Evolutionary conservation across 2,113 vertebrate species (phyloP).

Genomic region (Melospiza melodia): DNA sequence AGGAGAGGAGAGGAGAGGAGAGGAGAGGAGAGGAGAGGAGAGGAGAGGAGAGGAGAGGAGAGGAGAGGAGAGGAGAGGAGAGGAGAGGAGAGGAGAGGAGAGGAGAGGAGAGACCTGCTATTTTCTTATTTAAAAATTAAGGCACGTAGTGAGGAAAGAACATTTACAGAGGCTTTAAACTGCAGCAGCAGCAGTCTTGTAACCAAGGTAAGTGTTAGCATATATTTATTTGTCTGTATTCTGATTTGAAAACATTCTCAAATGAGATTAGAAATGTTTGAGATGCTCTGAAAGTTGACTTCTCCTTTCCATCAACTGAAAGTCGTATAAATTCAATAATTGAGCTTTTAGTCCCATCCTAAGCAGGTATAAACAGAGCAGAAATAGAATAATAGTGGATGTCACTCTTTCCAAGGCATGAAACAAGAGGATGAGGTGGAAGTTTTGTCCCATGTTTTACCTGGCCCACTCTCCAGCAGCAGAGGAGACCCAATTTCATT

Average conservation of each 20-base stretch:
- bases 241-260: background rate
- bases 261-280: background rate
- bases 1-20: background rate
- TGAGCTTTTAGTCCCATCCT: background rate
- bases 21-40: background rate
- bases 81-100: background rate
- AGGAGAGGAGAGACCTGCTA: background rate
- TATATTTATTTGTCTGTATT: background rate
- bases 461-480: background rate
- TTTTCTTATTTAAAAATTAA: background rate
- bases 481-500: background rate
- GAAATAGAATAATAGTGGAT: background rate
- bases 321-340: rapidly evolving
- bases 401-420: background rate
- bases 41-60: background rate
- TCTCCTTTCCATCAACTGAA: background rate
- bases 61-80: background rate
- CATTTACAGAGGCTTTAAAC: background rate
- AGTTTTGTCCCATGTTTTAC: background rate
- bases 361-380: background rate
- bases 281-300: background rate
- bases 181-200: background rate
- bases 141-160: background rate
- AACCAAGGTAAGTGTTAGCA: background rate
- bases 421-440: background rate